Evolutionary conservation across 2,797 vertebrate genomes (phyloP).

Genomic region (Sarcoramphus papa): DNA sequence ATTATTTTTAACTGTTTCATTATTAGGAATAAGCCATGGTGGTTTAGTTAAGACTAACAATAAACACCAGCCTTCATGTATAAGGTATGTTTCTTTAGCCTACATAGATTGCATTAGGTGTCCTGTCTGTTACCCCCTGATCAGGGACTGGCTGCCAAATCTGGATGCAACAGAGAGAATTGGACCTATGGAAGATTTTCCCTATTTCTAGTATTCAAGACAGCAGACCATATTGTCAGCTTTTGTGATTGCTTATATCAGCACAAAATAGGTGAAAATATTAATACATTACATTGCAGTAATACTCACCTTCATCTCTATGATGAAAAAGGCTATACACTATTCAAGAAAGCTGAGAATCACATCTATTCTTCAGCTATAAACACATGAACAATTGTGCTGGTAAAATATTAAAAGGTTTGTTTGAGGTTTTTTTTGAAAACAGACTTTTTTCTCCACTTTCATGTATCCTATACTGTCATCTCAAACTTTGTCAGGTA

Average conservation of each 20-base stretch:
- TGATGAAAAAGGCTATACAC: background rate
- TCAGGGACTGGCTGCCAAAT: background rate
- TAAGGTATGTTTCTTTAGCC: background rate
- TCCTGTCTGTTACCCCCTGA: background rate
- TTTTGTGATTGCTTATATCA: background rate
- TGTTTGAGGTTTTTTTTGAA: background rate
- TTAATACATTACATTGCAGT: background rate
- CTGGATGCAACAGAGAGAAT: background rate
- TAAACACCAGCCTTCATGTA: background rate
- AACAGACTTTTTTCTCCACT: background rate
- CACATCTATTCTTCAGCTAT: background rate
- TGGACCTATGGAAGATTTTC: background rate
- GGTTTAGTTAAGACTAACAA: background rate
- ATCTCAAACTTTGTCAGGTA: background rate
- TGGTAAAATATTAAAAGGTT: background rate
- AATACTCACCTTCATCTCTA: background rate
- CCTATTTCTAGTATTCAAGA: background rate
- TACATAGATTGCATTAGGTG: background rate
- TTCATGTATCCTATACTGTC: background rate
- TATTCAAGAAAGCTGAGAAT: background rate
- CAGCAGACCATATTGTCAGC: background rate
- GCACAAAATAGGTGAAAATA: background rate
- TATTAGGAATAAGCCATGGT: background rate
- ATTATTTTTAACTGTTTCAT: background rate
- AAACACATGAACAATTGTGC: background rate